These are phyloP conservation scores for Macrocentrus cingulum DNA, from an alignment of 1,140 invertebrate species.

Conservation along the genomic window DNA sequence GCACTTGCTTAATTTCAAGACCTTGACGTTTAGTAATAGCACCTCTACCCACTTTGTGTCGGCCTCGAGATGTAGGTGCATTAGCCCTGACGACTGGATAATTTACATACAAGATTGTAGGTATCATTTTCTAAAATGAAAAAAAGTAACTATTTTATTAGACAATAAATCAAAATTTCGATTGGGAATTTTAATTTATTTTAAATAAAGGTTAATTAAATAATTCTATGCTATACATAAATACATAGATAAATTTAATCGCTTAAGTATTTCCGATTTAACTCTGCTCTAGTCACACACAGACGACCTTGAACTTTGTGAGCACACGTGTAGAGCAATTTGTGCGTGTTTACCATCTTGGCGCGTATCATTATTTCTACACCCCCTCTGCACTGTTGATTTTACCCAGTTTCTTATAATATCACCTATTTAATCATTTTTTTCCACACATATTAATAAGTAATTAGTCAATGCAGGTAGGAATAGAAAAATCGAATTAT, in stretches of 20 bases:
- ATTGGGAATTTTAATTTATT: not conserved
- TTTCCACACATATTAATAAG: no score
- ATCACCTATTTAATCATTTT: no score
- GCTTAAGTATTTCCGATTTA: no score
- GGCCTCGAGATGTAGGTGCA: not conserved
- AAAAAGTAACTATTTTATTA: not conserved
- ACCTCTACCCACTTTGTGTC: not conserved
- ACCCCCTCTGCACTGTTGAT: no score
- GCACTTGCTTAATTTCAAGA: not conserved
- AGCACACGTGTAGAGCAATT: constrained; percentile 11
- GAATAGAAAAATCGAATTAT: no score
- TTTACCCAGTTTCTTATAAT: no score
- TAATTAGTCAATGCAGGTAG: no score
- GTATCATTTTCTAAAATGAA: not conserved
- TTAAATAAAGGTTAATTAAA: not conserved
- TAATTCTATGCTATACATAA: not conserved
- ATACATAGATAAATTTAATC: not conserved
- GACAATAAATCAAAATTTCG: not conserved
- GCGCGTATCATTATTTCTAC: not conserved
- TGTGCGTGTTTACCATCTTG: not conserved
- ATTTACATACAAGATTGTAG: not conserved
- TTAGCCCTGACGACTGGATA: not conserved
- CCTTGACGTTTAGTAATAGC: not conserved
- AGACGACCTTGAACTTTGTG: constrained; percentile 12
- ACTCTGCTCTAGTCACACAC: no score